Conservation (phyloP, 2,888 invertebrate genomes). For the Drosophila subquinaria region DNA sequence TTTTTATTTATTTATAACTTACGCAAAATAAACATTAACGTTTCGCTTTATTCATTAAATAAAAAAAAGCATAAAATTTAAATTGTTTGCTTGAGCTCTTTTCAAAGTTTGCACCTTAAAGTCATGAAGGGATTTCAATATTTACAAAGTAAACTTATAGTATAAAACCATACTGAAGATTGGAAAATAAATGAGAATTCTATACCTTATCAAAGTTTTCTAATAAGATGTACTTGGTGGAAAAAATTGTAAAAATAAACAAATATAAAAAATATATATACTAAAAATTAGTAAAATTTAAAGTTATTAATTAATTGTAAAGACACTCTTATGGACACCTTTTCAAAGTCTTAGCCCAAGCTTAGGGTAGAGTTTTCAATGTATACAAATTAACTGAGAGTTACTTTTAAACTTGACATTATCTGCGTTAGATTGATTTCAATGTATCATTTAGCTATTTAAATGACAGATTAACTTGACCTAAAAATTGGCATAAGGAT, state of each 20-base stretch:
- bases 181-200: neutral
- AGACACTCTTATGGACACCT: no score
- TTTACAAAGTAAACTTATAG: slow-evolving; percentile 1
- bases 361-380: no score
- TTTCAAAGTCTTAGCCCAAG: no score
- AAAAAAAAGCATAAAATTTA: neutral
- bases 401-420: no score
- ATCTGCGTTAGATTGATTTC: no score
- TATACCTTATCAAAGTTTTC: neutral
- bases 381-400: no score
- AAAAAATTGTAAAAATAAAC: neutral
- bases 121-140: neutral
- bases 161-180: neutral
- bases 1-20: neutral
- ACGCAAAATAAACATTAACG: neutral
- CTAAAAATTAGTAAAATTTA: no score
- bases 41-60: neutral
- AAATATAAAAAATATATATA: neutral
- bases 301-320: no score
- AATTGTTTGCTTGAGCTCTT: neutral
- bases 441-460: no score
- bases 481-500: no score
- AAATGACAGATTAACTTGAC: no score
- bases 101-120: neutral
- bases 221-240: neutral